phyloP scores from a whole-genome alignment of 2,797 vertebrate species.

The Delichon dasypus region DNA sequence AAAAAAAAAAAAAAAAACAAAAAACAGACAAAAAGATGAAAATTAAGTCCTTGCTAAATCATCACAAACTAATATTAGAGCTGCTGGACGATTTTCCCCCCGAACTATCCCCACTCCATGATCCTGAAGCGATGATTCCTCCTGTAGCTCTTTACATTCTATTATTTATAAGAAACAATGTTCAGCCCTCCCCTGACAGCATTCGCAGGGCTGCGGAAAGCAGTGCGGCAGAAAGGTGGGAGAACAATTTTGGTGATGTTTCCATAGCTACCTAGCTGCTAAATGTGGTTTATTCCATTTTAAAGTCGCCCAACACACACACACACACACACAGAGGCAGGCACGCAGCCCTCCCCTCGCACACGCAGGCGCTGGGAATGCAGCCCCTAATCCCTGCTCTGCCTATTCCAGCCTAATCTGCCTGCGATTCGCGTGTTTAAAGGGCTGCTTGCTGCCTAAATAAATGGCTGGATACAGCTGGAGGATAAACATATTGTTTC shows the following conservation, averaged over 20 bases:
- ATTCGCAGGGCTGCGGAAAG: slow-evolving; percentile 69
- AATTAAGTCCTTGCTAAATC: slow-evolving; percentile 41
- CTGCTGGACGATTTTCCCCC: slow-evolving; percentile 26
- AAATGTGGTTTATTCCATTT: slow-evolving; percentile 78
- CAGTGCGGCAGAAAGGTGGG: slow-evolving; percentile 73
- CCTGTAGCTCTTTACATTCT: slow-evolving; percentile 69
- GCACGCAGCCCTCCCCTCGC: neutral
- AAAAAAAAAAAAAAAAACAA: neutral
- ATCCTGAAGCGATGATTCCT: slow-evolving; percentile 66
- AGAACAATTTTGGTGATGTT: slow-evolving; percentile 80
- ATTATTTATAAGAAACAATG: slow-evolving; percentile 82
- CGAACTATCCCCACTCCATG: slow-evolving; percentile 53
- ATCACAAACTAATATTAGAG: slow-evolving; percentile 58
- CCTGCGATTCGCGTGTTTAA: slow-evolving; percentile 56
- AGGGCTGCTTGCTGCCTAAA: slow-evolving; percentile 55
- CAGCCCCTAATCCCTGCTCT: slow-evolving; percentile 62
- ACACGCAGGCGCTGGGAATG: slow-evolving; percentile 21
- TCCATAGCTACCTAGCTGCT: slow-evolving; percentile 81
- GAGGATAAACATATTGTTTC: slow-evolving; percentile 41
- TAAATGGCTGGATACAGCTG: slow-evolving; percentile 41
- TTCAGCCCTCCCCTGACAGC: slow-evolving; percentile 71
- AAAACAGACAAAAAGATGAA: neutral
- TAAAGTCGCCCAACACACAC: slow-evolving; percentile 73
- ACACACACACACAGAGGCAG: neutral
- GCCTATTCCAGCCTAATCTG: slow-evolving; percentile 53